Percentiles rank a stretch among this genome's conserved stretches.
These are phyloP conservation scores for Vanessa tameamea DNA, from an alignment of 1,140 invertebrate genomes.

Conservation along the genomic window DNA sequence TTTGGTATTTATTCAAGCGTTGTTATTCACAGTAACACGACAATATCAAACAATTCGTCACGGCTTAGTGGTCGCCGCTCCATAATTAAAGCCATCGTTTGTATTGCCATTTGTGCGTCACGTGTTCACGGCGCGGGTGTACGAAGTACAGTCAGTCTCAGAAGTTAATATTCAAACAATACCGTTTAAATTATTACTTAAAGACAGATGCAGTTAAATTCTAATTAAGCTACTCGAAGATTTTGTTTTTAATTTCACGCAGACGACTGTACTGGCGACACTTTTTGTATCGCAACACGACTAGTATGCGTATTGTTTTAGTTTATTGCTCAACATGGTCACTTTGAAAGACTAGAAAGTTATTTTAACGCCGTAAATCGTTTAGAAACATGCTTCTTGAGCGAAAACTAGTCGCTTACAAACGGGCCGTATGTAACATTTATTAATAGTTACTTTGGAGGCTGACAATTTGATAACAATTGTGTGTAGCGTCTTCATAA, in stretches of 20 bases:
- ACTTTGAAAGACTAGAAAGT: not conserved
- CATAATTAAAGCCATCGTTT: slow-evolving; percentile 25
- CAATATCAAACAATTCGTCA: slow-evolving; percentile 24
- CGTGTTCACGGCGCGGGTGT: slow-evolving; percentile 11
- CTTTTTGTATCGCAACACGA: not conserved
- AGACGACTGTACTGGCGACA: not conserved
- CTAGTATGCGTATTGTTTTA: slow-evolving; percentile 8
- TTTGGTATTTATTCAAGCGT: slow-evolving; percentile 15
- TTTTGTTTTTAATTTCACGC: not conserved
- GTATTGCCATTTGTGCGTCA: slow-evolving; percentile 24
- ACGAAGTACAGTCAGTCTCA: slow-evolving; percentile 12
- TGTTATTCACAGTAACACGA: slow-evolving; percentile 20
- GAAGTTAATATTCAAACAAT: not conserved
- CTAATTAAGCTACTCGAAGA: not conserved
- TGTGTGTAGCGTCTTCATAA: no score
- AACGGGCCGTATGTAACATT: no score
- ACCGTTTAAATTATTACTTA: not conserved
- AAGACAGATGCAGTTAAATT: not conserved
- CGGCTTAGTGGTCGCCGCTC: slow-evolving; percentile 25
- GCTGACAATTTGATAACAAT: no score
- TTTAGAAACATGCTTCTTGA: no score
- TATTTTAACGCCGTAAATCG: not conserved
- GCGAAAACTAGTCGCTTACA: no score
- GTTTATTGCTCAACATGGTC: not conserved
- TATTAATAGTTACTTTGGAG: no score